Evolutionary conservation across 2,797 vertebrate species (phyloP).

Genomic region (Smutsia temminckii): DNA sequence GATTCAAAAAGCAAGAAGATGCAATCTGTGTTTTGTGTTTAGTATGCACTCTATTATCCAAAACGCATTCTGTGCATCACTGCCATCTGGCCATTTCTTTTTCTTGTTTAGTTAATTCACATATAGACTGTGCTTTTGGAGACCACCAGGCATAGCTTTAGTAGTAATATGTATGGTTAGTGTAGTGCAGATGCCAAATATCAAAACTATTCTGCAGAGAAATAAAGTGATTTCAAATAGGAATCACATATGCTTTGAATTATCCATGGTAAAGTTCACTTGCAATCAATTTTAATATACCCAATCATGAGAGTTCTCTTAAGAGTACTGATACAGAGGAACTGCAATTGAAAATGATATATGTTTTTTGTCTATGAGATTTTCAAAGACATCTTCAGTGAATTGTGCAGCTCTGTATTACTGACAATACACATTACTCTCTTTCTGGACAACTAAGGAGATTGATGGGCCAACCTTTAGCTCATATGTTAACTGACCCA

Average conservation of each 20-base stretch:
- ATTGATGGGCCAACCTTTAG: constrained; percentile 68
- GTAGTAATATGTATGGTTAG: neutral
- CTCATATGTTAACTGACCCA: constrained; percentile 74
- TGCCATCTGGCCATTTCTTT: neutral
- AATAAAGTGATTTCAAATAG: neutral
- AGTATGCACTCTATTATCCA: neutral
- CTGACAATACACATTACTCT: neutral
- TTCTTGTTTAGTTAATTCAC: neutral
- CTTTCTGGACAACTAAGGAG: constrained; percentile 48
- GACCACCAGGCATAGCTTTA: neutral
- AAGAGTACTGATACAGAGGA: neutral
- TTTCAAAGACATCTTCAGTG: neutral
- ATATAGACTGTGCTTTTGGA: neutral
- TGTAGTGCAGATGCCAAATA: neutral
- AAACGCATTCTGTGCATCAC: neutral
- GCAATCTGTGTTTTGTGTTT: neutral
- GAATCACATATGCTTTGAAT: neutral
- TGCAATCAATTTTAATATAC: neutral
- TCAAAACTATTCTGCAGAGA: neutral
- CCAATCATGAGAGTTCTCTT: neutral
- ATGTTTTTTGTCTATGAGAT: neutral
- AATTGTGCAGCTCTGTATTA: neutral
- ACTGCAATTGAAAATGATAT: constrained; percentile 4
- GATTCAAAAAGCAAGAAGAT: neutral
- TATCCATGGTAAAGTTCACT: neutral